Evolutionary conservation across 2,113 vertebrate genomes (phyloP), one percentile per base, ranked within the genome.

Genomic region (Zeus faber): DNA sequence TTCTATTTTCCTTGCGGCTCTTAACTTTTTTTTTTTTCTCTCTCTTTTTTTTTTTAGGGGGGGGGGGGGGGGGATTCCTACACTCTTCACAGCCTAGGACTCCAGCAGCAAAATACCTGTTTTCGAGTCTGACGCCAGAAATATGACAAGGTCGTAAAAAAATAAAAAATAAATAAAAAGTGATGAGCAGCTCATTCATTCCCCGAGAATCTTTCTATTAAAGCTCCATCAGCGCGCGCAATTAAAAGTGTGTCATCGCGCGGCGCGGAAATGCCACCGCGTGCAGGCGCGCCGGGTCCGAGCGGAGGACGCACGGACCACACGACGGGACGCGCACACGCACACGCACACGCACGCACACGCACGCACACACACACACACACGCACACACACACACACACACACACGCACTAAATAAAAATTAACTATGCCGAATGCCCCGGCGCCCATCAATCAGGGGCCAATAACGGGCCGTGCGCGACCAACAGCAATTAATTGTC

Each of bases 381-480:
- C 11, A 50, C 18, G 14, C 45, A 40, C 72, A 33, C 41, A 27
- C 52, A 33, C 45, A 53, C 27, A 66, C 55, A 41, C n/a, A n/a
- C n/a, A n/a, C n/a, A 63, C 62, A 71, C 67, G 77, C 63, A 77
- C 80, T 83, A 85, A 88, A 86, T 84, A 87, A 87, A n/a, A 88
- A 87, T 85, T 70, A 82, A 88, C 77, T 80, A 85, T 79, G 77
- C 75, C 84, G 85, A 82, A 82, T 81, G 82, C 80, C 79, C 77
- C 58, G 21, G 74, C 70, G 59, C 74, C 73, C 83, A 88, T 85
- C 85, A 84, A 87, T 89, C 88, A 88, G 54, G 35, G 72, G 67
- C 70, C 75, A 85, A 86, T 86, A 87, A 87, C 81, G 41, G 24
- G 31, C 41, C 20, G 22, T 11, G 48, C 21, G 60, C 22, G 77